A percentile compares a stretch with the other conserved stretches of the same genome.
Conservation (phyloP, 37 sponge, comb jelly and placozoan species). For the Ephydatia muelleri region DNA sequence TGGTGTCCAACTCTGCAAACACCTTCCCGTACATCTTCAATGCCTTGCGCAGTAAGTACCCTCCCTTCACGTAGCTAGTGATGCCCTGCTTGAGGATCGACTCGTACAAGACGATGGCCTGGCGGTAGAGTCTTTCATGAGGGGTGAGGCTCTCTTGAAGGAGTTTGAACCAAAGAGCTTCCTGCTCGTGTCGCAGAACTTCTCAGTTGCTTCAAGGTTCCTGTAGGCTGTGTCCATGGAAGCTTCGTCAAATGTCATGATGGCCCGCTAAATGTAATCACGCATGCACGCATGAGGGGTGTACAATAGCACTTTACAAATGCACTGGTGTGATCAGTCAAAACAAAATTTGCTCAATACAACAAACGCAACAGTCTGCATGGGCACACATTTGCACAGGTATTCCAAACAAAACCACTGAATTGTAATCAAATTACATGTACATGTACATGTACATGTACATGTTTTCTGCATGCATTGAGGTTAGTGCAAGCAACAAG, state of each 20-base stretch:
- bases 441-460: no score
- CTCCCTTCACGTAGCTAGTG: constrained; percentile 92
- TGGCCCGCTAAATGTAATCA: constrained; percentile 45
- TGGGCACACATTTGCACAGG: not conserved
- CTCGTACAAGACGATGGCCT: constrained; percentile 66
- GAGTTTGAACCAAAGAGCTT: constrained; percentile 8
- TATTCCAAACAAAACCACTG: not conserved
- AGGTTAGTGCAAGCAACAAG: no score
- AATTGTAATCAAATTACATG: no score
- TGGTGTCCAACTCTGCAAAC: constrained; percentile 62
- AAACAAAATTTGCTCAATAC: not conserved
- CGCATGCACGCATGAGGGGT: not conserved
- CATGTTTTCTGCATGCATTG: no score
- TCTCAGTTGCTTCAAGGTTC: constrained; percentile 65
- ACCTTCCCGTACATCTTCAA: constrained; percentile 87
- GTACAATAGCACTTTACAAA: not conserved
- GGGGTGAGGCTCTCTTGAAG: constrained; percentile 20
- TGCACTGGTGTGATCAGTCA: not conserved
- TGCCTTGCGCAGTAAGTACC: constrained; percentile 84
- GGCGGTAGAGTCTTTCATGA: constrained; percentile 60
- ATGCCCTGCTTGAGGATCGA: constrained; percentile 74
- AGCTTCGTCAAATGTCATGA: constrained; percentile 90
- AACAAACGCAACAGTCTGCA: not conserved
- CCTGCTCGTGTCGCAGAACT: constrained; percentile 47
- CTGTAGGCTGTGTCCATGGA: constrained; percentile 78